Evolutionary conservation across 2,888 invertebrate genomes (phyloP).

Genomic region (Pachliopta kotzebuea): DNA sequence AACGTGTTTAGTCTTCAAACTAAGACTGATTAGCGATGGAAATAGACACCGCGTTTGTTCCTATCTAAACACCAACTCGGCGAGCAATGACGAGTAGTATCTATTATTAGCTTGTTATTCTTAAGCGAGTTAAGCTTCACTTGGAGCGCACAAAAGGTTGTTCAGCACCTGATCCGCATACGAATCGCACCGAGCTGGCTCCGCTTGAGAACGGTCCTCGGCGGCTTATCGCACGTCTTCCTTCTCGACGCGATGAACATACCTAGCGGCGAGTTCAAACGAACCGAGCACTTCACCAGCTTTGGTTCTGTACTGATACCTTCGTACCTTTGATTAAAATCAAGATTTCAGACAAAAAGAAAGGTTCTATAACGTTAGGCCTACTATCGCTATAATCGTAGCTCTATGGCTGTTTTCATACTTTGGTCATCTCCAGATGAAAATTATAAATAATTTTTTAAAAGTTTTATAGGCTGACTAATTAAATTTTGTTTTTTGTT

Average conservation of each 20-base stretch:
- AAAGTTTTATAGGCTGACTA: too few species aligned
- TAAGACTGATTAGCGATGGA: too few species aligned
- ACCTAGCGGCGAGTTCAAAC: constrained; percentile 15
- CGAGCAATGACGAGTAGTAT: too few species aligned
- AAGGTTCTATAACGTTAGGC: too few species aligned
- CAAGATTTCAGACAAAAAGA: not conserved
- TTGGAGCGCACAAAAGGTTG: not conserved
- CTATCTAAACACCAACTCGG: too few species aligned
- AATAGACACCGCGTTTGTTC: too few species aligned
- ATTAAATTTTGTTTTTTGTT: too few species aligned
- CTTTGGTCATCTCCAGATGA: too few species aligned
- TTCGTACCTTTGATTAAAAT: not conserved
- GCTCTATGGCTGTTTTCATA: too few species aligned
- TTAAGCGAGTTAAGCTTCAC: constrained; percentile 8
- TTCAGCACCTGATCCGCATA: constrained; percentile 9
- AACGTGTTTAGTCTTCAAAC: too few species aligned
- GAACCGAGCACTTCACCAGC: not conserved
- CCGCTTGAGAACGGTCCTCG: constrained; percentile 1
- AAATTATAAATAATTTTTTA: too few species aligned
- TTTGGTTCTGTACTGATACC: not conserved
- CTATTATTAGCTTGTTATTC: not conserved
- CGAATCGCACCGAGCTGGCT: constrained; percentile 6
- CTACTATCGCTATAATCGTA: too few species aligned
- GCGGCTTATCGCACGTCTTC: constrained; percentile 10
- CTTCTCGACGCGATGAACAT: not conserved